Conservation (phyloP, 2,888 invertebrate genomes). For the Scaeva pyrastri region DNA sequence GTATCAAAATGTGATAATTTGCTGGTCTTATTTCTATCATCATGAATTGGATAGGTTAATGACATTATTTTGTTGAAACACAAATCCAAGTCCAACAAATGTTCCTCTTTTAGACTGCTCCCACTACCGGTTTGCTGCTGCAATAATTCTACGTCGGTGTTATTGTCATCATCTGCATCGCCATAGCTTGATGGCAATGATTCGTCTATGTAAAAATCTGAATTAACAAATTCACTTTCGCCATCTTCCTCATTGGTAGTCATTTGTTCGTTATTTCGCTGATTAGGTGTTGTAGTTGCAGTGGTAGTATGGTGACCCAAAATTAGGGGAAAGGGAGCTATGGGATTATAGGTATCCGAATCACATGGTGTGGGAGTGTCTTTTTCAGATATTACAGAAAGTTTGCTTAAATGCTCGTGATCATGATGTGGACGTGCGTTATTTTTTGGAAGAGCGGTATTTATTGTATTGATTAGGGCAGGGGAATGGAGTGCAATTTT, state of each 20-base stretch:
- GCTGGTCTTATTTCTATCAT: conserved; percentile 46
- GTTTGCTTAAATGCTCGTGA: conserved; percentile 54
- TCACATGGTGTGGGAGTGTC: conserved; percentile 63
- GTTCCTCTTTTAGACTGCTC: conserved; percentile 32
- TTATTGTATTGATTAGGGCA: conserved; percentile 36
- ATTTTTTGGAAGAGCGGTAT: conserved; percentile 41
- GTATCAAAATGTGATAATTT: conserved; percentile 66
- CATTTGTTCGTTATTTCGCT: conserved; percentile 50
- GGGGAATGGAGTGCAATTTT: conserved; percentile 61
- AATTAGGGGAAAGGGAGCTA: conserved; percentile 60
- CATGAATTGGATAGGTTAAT: conserved; percentile 52
- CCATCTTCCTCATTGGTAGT: conserved; percentile 50
- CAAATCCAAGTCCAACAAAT: conserved; percentile 29
- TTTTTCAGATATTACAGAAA: conserved; percentile 77
- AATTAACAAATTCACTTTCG: conserved; percentile 88
- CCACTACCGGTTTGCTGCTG: conserved; percentile 8
- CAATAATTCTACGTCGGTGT: conserved; percentile 33
- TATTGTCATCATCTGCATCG: conserved; percentile 51
- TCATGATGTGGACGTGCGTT: conserved; percentile 42
- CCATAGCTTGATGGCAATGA: conserved; percentile 93
- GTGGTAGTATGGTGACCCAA: conserved; percentile 64
- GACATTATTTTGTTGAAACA: conserved; percentile 51
- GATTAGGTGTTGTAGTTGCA: conserved; percentile 19
- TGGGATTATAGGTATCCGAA: conserved; percentile 62
- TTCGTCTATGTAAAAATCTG: conserved; percentile 95